Conservation (phyloP, 2,113 vertebrate genomes). For the Cairina moschata region DNA sequence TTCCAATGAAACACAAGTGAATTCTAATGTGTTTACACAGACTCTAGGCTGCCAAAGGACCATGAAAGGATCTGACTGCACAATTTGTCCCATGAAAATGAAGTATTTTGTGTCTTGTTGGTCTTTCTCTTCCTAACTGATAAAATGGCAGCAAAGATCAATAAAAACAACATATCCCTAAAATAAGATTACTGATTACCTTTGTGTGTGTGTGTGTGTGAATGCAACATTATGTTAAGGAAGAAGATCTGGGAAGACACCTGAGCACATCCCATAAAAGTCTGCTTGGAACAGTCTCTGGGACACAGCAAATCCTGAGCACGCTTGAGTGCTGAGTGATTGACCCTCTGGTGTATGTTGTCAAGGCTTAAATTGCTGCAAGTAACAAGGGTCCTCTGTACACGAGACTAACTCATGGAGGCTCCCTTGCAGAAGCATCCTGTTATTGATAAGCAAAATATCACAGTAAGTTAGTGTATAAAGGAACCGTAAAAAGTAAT, state of each 20-base stretch:
- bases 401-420: neutral
- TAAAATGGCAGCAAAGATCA: neutral
- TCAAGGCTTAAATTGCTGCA: neutral
- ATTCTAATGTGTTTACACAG: neutral
- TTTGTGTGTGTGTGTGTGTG: neutral
- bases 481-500: neutral
- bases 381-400: neutral
- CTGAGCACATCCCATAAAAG: neutral
- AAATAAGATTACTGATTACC: neutral
- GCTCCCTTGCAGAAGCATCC: neutral
- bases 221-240: neutral
- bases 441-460: neutral
- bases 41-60: neutral
- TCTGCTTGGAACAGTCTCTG: neutral
- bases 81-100: neutral
- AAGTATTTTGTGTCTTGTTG: neutral
- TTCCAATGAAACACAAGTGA: neutral
- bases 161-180: neutral
- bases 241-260: neutral
- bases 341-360: neutral
- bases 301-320: fast-evolving
- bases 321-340: fast-evolving
- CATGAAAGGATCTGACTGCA: neutral
- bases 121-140: neutral
- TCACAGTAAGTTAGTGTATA: neutral